Base-by-base conservation (phyloP, 2,888 invertebrate genomes). In the Amphipoea oculea region DNA sequence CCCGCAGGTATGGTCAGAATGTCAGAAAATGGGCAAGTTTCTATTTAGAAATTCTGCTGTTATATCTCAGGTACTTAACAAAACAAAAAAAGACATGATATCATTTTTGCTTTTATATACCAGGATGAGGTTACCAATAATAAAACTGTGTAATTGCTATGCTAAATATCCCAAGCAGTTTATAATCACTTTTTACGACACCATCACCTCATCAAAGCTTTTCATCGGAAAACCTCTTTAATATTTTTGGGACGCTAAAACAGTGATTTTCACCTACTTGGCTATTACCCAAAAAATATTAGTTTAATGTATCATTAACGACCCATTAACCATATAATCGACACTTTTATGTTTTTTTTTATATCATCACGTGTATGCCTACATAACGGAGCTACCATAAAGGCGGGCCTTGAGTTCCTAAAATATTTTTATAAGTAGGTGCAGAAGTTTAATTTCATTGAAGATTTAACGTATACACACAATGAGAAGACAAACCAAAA, bases 381-480 rank as follows among this genome's bases (percentile, higher is more conserved):
- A 69, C 62, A 74, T 86, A 86, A 88, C 86, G 88, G 86, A 14
- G 42, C 60, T 73, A 54, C 42, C 48, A 74, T 69, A 82, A 69
- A 88, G 54, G 51, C 62, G 76, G 48, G 62, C 71, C 71, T 72
- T 67, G 67, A 65, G 54, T n/a, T 29, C 4, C 3, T 42, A 40
- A 66, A 73, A 48, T 20, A 54, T 66, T 60, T n/a, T 5, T n/a
- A 29, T 5, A 12, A 62, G 5, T 36, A 29, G 20, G 1, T 0
- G 23, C 69, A 79, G 75, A 84, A 83, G 86, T 75, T 40, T 36
- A 23, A 60, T 23, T 76, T 68, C 1, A 57, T 48, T 17, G 14
- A 42, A 67, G 12, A 12, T 48, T 48, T 48, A 12, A 48, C 48
- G 17, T n/a, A 48, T n/a, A 72, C 2, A 36, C 5, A 45, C 23